phyloP scores from a whole-genome alignment of 2,113 vertebrate genomes.

The Aplodontia rufa region DNA sequence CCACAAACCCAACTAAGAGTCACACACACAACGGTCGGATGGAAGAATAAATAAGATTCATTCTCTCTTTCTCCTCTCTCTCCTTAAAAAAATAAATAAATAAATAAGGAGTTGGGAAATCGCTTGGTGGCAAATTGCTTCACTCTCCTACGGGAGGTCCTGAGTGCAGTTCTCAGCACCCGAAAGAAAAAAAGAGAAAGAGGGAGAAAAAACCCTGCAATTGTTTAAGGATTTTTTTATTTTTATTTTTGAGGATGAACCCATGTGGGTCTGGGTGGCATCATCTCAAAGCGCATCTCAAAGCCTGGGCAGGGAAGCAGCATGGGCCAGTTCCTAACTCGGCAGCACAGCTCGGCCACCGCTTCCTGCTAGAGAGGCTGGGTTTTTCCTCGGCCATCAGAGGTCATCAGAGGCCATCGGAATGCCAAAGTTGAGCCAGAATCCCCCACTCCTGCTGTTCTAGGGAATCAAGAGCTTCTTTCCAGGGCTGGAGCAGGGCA shows the following conservation, averaged over 20 bases:
- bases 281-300: background rate
- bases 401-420: no score
- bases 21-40: no score
- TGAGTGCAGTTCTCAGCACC: background rate
- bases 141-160: no score
- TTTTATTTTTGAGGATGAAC: background rate
- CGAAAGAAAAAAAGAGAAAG: background rate
- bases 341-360: conserved; percentile 1
- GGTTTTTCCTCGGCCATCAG: conserved; percentile 37
- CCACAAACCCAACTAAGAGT: no score
- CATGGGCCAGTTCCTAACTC: background rate
- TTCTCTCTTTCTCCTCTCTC: no score
- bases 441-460: background rate
- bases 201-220: background rate
- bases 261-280: background rate
- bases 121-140: no score
- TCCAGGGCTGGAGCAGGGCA: no score
- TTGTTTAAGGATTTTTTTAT: accelerated
- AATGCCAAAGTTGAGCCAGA: background rate
- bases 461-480: background rate
- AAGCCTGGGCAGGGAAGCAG: conserved; percentile 19
- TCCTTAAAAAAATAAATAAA: background rate
- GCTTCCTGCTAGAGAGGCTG: background rate
- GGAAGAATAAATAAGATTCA: no score
- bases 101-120: no score